Conservation (phyloP, 2,888 invertebrate species). For the Drosophila bunnanda region DNA sequence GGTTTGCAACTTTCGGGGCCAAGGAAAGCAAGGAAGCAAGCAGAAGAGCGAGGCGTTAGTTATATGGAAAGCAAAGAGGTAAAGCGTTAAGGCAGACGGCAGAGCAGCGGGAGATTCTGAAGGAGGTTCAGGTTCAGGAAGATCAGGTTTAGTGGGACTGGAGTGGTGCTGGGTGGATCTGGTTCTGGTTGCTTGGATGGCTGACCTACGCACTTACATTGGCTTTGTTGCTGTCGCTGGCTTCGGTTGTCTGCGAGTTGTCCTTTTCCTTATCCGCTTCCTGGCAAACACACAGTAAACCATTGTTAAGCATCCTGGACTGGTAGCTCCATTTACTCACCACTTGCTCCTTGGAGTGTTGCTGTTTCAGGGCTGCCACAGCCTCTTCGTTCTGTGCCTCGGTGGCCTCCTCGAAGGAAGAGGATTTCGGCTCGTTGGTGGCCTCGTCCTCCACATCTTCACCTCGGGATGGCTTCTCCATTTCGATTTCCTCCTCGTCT, state of each 20-base stretch:
- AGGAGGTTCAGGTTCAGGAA: not conserved
- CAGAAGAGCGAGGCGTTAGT: constrained; percentile 53
- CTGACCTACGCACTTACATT: constrained; percentile 76
- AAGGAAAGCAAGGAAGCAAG: constrained; percentile 1
- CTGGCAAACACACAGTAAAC: constrained; percentile 17
- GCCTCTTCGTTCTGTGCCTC: constrained; percentile 81
- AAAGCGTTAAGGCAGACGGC: constrained; percentile 68
- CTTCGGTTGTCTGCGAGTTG: constrained; percentile 43
- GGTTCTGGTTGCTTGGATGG: constrained; percentile 3
- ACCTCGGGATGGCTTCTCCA: constrained; percentile 62
- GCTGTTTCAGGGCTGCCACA: constrained; percentile 70
- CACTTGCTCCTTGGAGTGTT: constrained; percentile 72
- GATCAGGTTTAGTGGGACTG: not conserved
- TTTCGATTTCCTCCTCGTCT: constrained; percentile 80
- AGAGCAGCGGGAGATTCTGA: constrained; percentile 25
- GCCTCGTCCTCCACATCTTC: constrained; percentile 60
- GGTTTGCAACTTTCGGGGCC: constrained; percentile 69
- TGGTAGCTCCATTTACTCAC: constrained; percentile 61
- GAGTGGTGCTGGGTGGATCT: not conserved
- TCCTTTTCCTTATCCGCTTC: constrained; percentile 43
- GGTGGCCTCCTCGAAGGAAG: constrained; percentile 84
- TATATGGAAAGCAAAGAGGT: constrained; percentile 67
- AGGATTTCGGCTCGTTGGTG: constrained; percentile 77
- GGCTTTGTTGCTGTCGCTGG: constrained; percentile 67
- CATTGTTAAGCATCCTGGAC: not conserved